Evolutionary conservation across 1,140 invertebrate genomes (phyloP), one percentile per base, ranked within the genome.

Genomic region (Meloidogyne chitwoodi): DNA sequence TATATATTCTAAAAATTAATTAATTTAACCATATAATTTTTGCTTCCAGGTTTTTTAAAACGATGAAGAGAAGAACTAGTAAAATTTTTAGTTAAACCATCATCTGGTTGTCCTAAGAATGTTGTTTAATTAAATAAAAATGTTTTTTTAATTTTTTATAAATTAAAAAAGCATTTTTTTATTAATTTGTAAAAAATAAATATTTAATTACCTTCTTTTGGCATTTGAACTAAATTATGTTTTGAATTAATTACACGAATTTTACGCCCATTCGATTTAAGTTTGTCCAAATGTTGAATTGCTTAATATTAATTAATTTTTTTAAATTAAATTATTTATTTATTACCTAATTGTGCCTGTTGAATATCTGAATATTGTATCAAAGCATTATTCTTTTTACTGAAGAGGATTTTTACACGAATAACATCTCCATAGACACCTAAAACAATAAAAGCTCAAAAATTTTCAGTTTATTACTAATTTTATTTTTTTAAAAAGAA

Each of bases 371-470:
- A 93, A 92, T 98, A 94, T 90, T 99, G 96, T 88, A 99, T 93
- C 80, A 99, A 91, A 83, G 96, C 96, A 89, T 94, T 97, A 90
- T 99, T 95, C 90, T 98, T 99, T 90, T 98, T 99, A 91, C 98
- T 98, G 91, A 97, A 99, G 80, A 99, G 91, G 85, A 99, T 98
- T 90, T 99, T 99, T 90, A 99, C 96, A 87, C 96, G 91, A 89
- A 96, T 93, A 89, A 99, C 96, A 92, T 99, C 96, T 84, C 96
- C 96, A 89, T 99, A 99, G 83, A 99, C 96, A 88, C 96, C 96
- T 98, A 91, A 75, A 88, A 79, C 86, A 56, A 19, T 68, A 31
- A n/a, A 29, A 24, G 74, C 27, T n/a, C n/a, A n/a, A n/a, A 29
- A n/a, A 66, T 38, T 29, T 22, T 29, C 72, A 29, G 14, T 41